Base-by-base conservation (phyloP, 1,140 invertebrate genomes). In the Hyles euphorbiae region DNA sequence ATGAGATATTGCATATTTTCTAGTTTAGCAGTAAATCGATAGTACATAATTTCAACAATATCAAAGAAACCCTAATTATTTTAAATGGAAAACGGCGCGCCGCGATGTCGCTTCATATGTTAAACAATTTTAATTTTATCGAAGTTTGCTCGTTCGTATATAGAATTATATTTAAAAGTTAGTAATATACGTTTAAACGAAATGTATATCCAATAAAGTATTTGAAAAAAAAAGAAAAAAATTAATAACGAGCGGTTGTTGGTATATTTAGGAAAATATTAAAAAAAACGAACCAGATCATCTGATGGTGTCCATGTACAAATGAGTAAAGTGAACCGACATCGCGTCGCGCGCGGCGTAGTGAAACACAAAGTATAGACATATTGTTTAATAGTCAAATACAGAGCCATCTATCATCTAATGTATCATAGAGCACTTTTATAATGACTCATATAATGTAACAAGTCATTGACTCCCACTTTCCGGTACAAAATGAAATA, bases 91-190 rank as follows among this genome's bases (percentile, higher is more conserved):
- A 50, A 62, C 49, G 56, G 67, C 57, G 65, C 54, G 67, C 32
- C 74, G 74, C 70, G 77, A 82, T 76, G 80, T 76, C 78, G 64
- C 70, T 68, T 80, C 83, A 86, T 86, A 86, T 88, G 86, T 88
- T 88, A 86, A 75, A 70, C 83, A 81, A 82, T 89, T 87, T 87
- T 89, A 87, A 89, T 87, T 87, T 87, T 87, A 87, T 87, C 77
- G 73, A 85, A 87, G 86, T 85, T 87, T 85, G 86, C 84, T 88
- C 86, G 86, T 88, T 88, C 83, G 70, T 70, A 87, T 87, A 87
- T 88, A 87, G 76, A 86, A 83, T 81, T 86, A 88, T 88, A 87
- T 88, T 85, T 84, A 86, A 86, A 85, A 82, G 76, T 84, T 82
- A 40, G 36, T 77, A 80, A 81, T 87, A 71, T 87, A 80, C 82